Evolutionary conservation across 2,888 invertebrate genomes (phyloP), one percentile per base, ranked within the genome.

Genomic region (Melangyna quadrimaculata): DNA sequence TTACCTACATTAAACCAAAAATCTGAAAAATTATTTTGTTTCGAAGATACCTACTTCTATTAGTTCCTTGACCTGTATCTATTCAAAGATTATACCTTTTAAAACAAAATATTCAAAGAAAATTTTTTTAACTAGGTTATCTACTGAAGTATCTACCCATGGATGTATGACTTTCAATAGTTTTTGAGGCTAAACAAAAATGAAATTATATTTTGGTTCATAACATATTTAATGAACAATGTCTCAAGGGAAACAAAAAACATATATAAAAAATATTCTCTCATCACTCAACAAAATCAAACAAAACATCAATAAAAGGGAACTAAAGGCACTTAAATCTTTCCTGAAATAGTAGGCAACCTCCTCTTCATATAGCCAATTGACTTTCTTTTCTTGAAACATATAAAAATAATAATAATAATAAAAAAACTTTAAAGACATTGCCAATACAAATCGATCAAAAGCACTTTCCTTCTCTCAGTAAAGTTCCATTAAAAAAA

Each of bases 391-490:
- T 37, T 63, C 6, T 63, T 37, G 29, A 43, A 19, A 19, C n/a
- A 19, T 24, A 73, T 3, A 22, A 40, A 55, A 70, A n/a, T 1
- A n/a, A 29, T 53, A 27, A n/a, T n/a, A 43, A 43, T 43, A 17
- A 27, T 70, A 45, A 17, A 27, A 63, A 45, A 22, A 51, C 69
- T 27, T 10, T 57, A 63, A 71, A 67, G 35, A 69, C 65, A 61
- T 32, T 65, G 59, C 48, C 63, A 71, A 73, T 81, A 74, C 63
- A 17, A 75, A 72, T 84, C 71, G 83, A 86, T 77, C 77, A 72
- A 61, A 75, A 48, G 55, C 59, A 51, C 48, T 78, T 65, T 40
- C 65, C 22, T 19, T 40, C 40, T 32, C 40, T 55, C 5, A n/a
- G n/a, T n/a, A n/a, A n/a, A 67, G 22, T n/a, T 12, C n/a, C 35